Percentiles rank a stretch among this genome's conserved stretches.
These are phyloP conservation scores for Coilia nasus DNA, from an alignment of 2,797 vertebrate genomes.

Conservation along the genomic window DNA sequence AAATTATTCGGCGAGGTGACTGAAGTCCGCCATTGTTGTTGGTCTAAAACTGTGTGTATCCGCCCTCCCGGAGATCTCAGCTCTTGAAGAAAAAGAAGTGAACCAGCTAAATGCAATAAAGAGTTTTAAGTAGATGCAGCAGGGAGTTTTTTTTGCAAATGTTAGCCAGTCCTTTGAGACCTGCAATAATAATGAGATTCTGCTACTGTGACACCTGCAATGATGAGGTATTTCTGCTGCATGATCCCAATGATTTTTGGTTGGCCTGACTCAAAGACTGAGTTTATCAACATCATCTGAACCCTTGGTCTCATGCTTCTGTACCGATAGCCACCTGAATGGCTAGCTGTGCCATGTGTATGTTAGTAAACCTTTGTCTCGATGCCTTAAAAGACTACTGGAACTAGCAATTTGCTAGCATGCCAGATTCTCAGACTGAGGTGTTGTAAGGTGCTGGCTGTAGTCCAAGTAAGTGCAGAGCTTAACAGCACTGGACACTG, in stretches of 20 bases:
- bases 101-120: background rate
- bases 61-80: background rate
- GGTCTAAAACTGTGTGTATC: background rate
- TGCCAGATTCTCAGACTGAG: too few species aligned
- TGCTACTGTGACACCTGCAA: background rate
- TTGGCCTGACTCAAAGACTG: background rate
- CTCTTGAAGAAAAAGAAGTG: background rate
- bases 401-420: too few species aligned
- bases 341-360: too few species aligned
- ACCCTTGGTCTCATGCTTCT: too few species aligned
- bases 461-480: too few species aligned
- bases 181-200: background rate
- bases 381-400: too few species aligned
- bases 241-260: background rate
- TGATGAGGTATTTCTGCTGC: background rate
- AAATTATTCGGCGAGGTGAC: background rate
- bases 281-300: background rate
- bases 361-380: too few species aligned
- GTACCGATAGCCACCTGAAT: too few species aligned
- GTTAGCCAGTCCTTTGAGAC: background rate
- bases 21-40: background rate
- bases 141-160: background rate
- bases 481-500: too few species aligned
- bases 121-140: background rate
- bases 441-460: too few species aligned